Conservation (phyloP, 2,888 invertebrate species). For the Halictus quadricinctus region DNA sequence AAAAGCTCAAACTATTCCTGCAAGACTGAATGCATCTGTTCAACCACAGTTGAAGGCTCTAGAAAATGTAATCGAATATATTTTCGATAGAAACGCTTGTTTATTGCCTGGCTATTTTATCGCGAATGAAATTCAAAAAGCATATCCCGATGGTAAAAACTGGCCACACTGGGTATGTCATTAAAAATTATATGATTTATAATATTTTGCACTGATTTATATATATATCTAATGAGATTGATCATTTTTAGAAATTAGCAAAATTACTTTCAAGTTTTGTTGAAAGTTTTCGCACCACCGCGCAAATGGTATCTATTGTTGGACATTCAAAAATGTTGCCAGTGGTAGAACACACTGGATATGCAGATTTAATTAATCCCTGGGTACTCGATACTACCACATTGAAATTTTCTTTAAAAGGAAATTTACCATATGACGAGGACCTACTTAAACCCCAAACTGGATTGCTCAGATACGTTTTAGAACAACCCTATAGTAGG, state of each 20-base stretch:
- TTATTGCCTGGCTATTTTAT: slow-evolving; percentile 97
- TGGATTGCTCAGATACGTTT: slow-evolving; percentile 92
- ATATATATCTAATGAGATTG: background rate
- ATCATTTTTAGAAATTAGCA: slow-evolving; percentile 89
- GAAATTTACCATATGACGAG: slow-evolving; percentile 93
- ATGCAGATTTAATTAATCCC: slow-evolving; percentile 94
- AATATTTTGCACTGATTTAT: background rate
- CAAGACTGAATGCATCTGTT: slow-evolving; percentile 90
- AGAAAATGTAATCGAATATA: slow-evolving; percentile 92
- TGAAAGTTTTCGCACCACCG: slow-evolving; percentile 95
- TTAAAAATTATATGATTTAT: background rate
- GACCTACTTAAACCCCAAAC: slow-evolving; percentile 95
- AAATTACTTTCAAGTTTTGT: slow-evolving; percentile 93
- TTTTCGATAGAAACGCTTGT: slow-evolving; percentile 96
- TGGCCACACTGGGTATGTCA: slow-evolving; percentile 95
- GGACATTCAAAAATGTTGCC: slow-evolving; percentile 96
- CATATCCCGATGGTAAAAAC: slow-evolving; percentile 89
- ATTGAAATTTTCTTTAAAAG: slow-evolving; percentile 87
- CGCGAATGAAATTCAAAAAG: slow-evolving; percentile 96
- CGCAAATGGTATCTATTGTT: slow-evolving; percentile 97
- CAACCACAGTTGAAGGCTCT: slow-evolving; percentile 92
- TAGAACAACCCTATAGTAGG: slow-evolving; percentile 97
- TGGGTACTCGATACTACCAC: slow-evolving; percentile 96
- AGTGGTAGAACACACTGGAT: slow-evolving; percentile 96
- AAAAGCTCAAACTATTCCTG: slow-evolving; percentile 92